Evolutionary conservation across 2,888 invertebrate species (phyloP).

Genomic region (Stenodema calcarata): DNA sequence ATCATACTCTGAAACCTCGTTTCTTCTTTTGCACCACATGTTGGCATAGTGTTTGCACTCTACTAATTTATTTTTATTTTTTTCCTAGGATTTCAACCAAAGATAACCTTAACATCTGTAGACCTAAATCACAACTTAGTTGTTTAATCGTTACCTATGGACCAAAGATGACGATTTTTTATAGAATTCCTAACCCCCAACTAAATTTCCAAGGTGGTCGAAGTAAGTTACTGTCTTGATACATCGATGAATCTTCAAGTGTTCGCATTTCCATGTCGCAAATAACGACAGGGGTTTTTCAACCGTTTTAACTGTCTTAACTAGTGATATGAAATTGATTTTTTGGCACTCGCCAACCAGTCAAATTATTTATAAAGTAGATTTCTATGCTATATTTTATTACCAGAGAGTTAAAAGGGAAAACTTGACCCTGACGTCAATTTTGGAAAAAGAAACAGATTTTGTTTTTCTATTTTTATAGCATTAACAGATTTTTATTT

Average conservation of each 20-base stretch:
- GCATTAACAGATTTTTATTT: constrained; percentile 46
- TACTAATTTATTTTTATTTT: background rate
- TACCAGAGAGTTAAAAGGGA: constrained; percentile 41
- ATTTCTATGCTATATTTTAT: constrained; percentile 47
- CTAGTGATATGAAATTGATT: constrained; percentile 35
- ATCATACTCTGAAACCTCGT: background rate
- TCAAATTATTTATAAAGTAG: constrained; percentile 48
- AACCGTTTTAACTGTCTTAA: constrained; percentile 39
- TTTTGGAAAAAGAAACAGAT: constrained; percentile 29
- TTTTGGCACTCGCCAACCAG: constrained; percentile 43
- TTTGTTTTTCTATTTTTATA: constrained; percentile 47
- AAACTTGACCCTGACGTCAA: constrained; percentile 43
- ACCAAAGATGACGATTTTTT: constrained; percentile 38
- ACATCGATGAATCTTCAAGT: constrained; percentile 47
- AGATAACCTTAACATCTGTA: background rate
- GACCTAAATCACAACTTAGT: background rate
- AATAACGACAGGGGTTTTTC: constrained; percentile 37
- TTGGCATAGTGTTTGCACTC: background rate
- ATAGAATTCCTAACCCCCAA: background rate
- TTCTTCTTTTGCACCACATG: background rate
- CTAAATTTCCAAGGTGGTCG: background rate
- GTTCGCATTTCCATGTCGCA: constrained; percentile 46
- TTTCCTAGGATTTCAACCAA: background rate
- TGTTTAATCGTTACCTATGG: constrained; percentile 37
- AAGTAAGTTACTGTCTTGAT: background rate